These are phyloP conservation scores for Smutsia gigantea DNA, from an alignment of 2,797 vertebrate genomes.

Conservation along the genomic window DNA sequence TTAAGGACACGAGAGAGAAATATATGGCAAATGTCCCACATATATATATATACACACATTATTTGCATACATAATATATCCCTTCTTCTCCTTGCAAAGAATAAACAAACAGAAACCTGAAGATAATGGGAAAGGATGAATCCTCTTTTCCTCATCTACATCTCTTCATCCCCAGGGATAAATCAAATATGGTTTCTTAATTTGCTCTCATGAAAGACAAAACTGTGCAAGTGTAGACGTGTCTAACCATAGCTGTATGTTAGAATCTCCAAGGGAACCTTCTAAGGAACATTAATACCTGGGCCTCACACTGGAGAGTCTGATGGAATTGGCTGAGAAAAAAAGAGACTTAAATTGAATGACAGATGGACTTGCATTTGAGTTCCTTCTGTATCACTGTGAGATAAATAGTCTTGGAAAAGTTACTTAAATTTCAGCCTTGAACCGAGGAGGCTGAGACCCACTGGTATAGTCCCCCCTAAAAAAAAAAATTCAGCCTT, in stretches of 20 bases:
- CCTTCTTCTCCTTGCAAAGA: neutral
- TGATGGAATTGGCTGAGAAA: neutral
- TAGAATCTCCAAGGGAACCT: neutral
- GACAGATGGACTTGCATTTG: neutral
- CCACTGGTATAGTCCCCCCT: too few relatives aligned
- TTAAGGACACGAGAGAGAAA: neutral
- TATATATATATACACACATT: neutral
- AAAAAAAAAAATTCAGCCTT: too few relatives aligned
- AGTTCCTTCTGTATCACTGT: neutral
- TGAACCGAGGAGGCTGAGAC: too few relatives aligned
- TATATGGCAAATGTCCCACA: neutral
- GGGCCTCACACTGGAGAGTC: neutral
- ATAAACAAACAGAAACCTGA: neutral
- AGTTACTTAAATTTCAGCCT: constrained; percentile 16
- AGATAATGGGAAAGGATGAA: neutral
- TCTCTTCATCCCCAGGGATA: neutral
- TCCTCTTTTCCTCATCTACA: neutral
- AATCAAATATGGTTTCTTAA: neutral
- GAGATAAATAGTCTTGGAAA: neutral
- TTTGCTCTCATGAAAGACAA: neutral
- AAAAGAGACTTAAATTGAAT: neutral
- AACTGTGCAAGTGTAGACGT: neutral
- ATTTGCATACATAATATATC: neutral
- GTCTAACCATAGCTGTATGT: neutral
- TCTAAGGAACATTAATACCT: neutral